phyloP scores from a whole-genome alignment of 1,140 invertebrate species.

The Dendroctonus valens region DNA sequence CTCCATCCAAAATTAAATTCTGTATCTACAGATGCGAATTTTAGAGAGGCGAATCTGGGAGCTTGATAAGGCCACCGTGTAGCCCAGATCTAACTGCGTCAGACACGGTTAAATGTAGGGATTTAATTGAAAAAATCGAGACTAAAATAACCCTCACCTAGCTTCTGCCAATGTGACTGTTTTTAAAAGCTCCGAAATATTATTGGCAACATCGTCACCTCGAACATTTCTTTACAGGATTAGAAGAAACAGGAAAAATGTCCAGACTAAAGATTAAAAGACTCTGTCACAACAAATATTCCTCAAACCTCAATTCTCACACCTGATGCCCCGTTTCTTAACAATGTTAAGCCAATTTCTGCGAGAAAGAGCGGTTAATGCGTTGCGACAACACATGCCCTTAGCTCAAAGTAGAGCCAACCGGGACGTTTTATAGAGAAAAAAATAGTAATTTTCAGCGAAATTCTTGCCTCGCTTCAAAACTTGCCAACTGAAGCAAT shows the following conservation, averaged over 20 bases:
- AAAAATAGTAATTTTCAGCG: too few species aligned
- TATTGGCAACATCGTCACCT: background rate
- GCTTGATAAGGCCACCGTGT: too few species aligned
- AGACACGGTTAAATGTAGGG: too few species aligned
- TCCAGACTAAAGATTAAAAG: slow-evolving; percentile 18
- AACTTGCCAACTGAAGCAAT: slow-evolving; percentile 1
- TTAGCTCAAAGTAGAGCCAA: background rate
- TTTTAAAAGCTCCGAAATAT: too few species aligned
- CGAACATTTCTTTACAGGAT: slow-evolving; percentile 6
- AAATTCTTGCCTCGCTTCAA: background rate
- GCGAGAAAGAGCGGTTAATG: slow-evolving; percentile 6
- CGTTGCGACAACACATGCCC: slow-evolving; percentile 6
- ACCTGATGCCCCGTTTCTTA: slow-evolving; percentile 19
- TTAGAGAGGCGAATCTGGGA: too few species aligned
- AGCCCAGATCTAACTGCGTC: too few species aligned
- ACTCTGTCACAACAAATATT: slow-evolving; percentile 24
- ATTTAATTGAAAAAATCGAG: too few species aligned
- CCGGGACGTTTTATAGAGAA: too few species aligned
- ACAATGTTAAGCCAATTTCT: slow-evolving; percentile 24
- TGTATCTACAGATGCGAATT: too few species aligned
- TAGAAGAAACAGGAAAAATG: slow-evolving; percentile 12
- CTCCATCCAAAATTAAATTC: too few species aligned
- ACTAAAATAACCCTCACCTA: too few species aligned
- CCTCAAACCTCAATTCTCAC: slow-evolving; percentile 25
- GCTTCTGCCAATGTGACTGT: too few species aligned